These are phyloP conservation scores for Actenoides lindsayi DNA, from an alignment of 2,113 vertebrate genomes.

Conservation along the genomic window DNA sequence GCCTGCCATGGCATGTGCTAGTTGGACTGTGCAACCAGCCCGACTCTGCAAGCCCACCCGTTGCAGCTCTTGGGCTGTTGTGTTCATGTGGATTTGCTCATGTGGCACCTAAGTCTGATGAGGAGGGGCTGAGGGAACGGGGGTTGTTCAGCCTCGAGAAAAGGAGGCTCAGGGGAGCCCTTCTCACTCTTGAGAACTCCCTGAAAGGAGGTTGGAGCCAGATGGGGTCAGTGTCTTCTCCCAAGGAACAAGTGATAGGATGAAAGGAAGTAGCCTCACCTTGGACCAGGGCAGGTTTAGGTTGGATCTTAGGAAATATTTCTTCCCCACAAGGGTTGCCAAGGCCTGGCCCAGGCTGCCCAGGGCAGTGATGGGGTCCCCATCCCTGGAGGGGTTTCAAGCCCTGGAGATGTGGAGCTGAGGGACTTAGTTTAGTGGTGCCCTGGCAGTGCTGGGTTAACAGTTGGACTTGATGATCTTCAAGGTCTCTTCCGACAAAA, in stretches of 20 bases:
- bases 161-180: not conserved
- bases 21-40: rapidly evolving
- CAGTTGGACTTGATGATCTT: not conserved
- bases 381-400: not conserved
- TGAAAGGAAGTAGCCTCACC: not conserved
- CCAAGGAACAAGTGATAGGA: not conserved
- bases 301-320: not conserved
- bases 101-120: not conserved
- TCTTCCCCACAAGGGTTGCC: not conserved
- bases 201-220: not conserved
- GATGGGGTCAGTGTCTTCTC: not conserved
- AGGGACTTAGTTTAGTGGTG: not conserved
- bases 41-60: not conserved
- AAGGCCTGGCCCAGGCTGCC: not conserved
- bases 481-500: not conserved
- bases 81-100: not conserved
- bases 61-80: not conserved
- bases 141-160: not conserved
- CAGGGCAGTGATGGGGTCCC: not conserved
- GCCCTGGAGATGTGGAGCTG: not conserved
- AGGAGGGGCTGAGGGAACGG: not conserved
- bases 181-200: not conserved
- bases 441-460: not conserved
- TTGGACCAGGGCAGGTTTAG: not conserved
- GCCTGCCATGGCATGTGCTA: rapidly evolving